Evolutionary conservation across 2,888 invertebrate species (phyloP).

Genomic region (Parnassius mnemosyne): DNA sequence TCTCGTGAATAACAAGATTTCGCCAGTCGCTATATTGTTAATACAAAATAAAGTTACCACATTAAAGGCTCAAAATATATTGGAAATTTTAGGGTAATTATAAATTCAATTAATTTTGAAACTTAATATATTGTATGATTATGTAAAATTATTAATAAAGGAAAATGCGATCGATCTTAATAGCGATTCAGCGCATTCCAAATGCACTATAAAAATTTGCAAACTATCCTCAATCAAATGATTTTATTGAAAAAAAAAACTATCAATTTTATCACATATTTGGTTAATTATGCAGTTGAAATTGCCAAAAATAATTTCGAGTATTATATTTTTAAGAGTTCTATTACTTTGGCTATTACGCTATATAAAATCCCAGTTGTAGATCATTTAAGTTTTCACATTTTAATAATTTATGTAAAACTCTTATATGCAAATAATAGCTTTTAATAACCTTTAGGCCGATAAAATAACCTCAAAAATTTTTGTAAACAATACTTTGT

Average conservation of each 20-base stretch:
- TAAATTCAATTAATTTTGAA: too few species aligned
- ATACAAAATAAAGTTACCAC: slow-evolving; percentile 17
- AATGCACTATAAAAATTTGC: not conserved
- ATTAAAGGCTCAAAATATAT: slow-evolving; percentile 16
- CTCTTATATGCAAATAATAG: not conserved
- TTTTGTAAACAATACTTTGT: slow-evolving; percentile 29
- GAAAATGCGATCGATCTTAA: not conserved
- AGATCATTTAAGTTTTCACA: slow-evolving; percentile 1
- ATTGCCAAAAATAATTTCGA: slow-evolving; percentile 8
- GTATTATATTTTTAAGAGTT: slow-evolving; percentile 2
- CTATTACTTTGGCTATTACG: not conserved
- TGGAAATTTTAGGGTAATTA: slow-evolving; percentile 3
- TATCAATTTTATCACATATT: not conserved
- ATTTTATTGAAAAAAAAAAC: not conserved
- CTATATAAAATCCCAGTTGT: slow-evolving; percentile 11
- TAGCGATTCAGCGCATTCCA: not conserved
- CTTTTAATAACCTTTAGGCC: not conserved
- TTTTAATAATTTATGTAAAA: not conserved
- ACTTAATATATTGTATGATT: too few species aligned
- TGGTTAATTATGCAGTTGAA: slow-evolving; percentile 4
- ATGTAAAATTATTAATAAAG: not conserved
- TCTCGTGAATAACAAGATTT: not conserved
- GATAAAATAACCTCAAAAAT: not conserved
- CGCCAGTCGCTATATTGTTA: slow-evolving; percentile 1
- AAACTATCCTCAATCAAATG: too few species aligned